Evolutionary conservation across 2,888 invertebrate genomes (phyloP).

Genomic region (Limnephilus rhombicus): DNA sequence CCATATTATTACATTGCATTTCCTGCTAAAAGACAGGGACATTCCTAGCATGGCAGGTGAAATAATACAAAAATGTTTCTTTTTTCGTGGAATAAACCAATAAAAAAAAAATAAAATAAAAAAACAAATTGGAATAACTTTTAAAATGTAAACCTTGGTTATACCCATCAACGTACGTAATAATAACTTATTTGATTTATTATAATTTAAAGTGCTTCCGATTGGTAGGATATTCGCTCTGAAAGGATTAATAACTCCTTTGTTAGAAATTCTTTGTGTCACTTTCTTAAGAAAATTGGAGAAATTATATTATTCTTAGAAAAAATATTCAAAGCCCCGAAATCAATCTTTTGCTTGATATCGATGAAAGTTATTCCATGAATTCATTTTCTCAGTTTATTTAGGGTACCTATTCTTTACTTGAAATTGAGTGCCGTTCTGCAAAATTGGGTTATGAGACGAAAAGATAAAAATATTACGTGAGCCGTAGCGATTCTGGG

Average conservation of each 20-base stretch:
- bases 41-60: no score
- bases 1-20: no score
- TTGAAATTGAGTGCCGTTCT: background rate
- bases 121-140: no score
- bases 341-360: background rate
- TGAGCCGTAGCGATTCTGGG: no score
- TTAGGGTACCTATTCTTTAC: background rate
- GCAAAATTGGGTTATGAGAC: background rate
- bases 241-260: background rate
- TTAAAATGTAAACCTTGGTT: no score
- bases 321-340: background rate
- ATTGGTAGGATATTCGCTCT: background rate
- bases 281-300: background rate
- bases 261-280: background rate
- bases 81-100: no score
- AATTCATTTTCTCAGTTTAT: background rate
- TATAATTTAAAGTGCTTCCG: background rate
- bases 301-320: background rate
- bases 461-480: background rate
- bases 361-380: background rate
- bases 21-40: no score
- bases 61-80: no score
- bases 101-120: no score
- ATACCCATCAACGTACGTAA: no score
- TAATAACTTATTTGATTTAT: background rate